Base-by-base conservation (phyloP, 2,113 vertebrate genomes). In the Ursus arctos region DNA sequence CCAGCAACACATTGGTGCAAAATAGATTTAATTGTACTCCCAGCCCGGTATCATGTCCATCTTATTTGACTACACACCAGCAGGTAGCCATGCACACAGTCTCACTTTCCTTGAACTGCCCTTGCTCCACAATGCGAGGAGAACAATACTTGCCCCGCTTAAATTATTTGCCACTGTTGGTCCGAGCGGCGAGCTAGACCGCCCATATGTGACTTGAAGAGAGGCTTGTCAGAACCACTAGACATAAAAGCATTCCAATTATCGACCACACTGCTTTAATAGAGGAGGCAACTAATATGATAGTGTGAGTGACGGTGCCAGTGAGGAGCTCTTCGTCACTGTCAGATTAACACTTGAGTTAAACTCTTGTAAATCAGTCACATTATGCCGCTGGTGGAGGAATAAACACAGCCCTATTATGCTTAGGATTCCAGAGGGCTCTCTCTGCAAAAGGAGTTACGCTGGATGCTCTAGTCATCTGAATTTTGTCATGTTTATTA, bases 141-240 rank as follows among this genome's bases (percentile, higher is more conserved):
- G 98, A 98, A 99, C 99, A 99, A 99, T 99, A 99, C 99, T 99
- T 99, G 97, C 99, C 98, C 98, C 99, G 99, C 99, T 99, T 99
- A 99, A 99, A 99, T 99, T 99, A 99, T 99, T 99, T 99, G 99
- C 99, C 99, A 99, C 99, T 99, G 99, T 99, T 99, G 99, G 99
- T 99, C 99, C 99, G 99, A 99, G 99, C 99, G 97, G 98, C 98
- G 98, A 99, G 98, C 98, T 98, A 98, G 98, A 99, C 99, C 98
- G 98, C 99, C 98, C 98, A 98, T 99, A 99, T 98, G 99, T 99
- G 99, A 99, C 99, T 99, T 98, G 98, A 98, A 98, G 99, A 99
- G 98, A 98, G 98, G 99, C 99, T 99, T 99, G 99, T 99, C 99
- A 99, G 99, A 99, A 99, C 99, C 99, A 99, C 99, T 99, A 99